Base-by-base conservation (phyloP, 2,888 invertebrate species). In the Caenorhabditis imperialis region DNA sequence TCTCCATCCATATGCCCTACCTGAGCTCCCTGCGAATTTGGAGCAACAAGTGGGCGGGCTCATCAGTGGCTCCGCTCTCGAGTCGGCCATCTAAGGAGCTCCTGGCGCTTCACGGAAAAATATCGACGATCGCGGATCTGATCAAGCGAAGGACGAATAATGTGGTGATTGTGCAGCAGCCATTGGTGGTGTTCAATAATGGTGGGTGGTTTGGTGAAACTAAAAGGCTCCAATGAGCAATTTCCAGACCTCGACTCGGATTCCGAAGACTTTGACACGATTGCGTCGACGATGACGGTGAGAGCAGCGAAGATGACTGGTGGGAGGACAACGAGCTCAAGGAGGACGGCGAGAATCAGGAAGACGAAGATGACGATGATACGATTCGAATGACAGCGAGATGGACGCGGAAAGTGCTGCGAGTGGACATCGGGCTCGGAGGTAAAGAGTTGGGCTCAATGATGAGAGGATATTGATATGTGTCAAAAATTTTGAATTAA, bases 1-100 rank as follows among this genome's bases (percentile, higher is more conserved):
- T 78, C 27, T 78, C 78, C 1, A 35, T 73, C 14, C 78, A 78
- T 42, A 69, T 78, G 58, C 70, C 78, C 10, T 78, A 73, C 35
- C 65, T 78, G 10, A 65, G 72, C 25, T 78, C 74, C n/a, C 48
- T 75, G 25, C n/a, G n/a, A n/a, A 63, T 70, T 25, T 70, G 58
- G 48, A 20, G 70, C 42, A 70, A 75, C 25, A 70, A 69, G 42
- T 63, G 70, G 48, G 50, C 70, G 14, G 62, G 75, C 22, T 63
- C 70, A 7, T 38, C 70, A 4, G 48, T 75, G 27, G 48, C 47
- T 6, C 70, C 62, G 69, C 20, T 75, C n/a, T 47, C 54, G 14
- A 23, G 63, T 1, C 35, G 75, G 25, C 50, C 65, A 16, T 54
- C 42, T 14, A 22, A 30, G 16, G 70, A 75, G 8, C 35, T 75